Conservation (phyloP, 2,797 vertebrate genomes). For the Sebastes hopkinsi region DNA sequence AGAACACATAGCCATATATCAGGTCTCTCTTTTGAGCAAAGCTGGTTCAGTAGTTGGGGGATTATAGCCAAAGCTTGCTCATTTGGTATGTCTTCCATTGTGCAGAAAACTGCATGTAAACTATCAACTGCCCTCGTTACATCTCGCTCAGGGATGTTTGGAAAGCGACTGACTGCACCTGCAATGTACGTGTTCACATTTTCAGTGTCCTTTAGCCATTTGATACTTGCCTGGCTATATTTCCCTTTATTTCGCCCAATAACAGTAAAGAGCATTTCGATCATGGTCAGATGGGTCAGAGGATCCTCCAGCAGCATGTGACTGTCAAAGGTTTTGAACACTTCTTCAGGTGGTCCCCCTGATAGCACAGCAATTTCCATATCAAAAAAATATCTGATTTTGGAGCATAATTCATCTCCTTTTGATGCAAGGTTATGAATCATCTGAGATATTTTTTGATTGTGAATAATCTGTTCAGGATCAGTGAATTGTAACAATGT, state of each 20-base stretch:
- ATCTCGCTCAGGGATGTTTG: too few species aligned
- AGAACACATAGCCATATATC: neutral
- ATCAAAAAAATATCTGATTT: too few species aligned
- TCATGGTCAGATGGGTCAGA: too few species aligned
- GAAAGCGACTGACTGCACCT: accelerated
- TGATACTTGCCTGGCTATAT: accelerated
- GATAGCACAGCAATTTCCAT: accelerated
- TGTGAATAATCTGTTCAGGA: too few species aligned
- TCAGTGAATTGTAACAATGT: accelerated
- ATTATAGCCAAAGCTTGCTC: conserved; percentile 27
- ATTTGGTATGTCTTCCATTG: conserved; percentile 47
- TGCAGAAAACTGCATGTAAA: conserved; percentile 39
- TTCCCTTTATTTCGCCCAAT: too few species aligned
- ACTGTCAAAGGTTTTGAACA: too few species aligned
- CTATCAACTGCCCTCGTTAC: neutral
- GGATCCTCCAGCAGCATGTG: too few species aligned
- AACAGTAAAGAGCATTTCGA: accelerated
- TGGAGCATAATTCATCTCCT: too few species aligned
- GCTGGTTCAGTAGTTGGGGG: conserved; percentile 27
- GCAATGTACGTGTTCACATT: accelerated
- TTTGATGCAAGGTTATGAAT: too few species aligned
- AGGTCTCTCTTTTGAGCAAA: neutral
- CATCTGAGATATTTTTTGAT: too few species aligned
- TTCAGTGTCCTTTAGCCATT: too few species aligned
- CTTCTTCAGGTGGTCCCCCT: accelerated